A percentile compares a stretch with the other conserved stretches of the same genome.
These are phyloP conservation scores for Capreolus pygargus DNA, from an alignment of 2,113 vertebrate species.

Conservation along the genomic window DNA sequence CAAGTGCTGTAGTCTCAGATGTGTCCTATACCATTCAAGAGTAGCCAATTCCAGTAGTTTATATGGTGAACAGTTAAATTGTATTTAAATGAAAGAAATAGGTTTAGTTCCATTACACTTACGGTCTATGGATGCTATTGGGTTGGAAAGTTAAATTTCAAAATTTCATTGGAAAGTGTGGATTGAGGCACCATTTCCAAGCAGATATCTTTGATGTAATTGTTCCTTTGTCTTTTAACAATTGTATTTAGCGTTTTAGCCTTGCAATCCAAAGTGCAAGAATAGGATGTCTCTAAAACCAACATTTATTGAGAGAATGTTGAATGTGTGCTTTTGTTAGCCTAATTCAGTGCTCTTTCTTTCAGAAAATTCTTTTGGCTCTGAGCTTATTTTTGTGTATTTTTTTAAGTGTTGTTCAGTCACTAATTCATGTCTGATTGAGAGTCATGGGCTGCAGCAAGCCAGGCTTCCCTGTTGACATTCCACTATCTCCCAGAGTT, in stretches of 20 bases:
- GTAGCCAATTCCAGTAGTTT: neutral
- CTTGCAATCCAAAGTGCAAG: neutral
- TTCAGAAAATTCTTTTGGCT: neutral
- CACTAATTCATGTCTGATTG: neutral
- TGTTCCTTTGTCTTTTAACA: neutral
- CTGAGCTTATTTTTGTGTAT: neutral
- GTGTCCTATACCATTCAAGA: neutral
- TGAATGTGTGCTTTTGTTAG: neutral
- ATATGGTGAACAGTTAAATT: neutral
- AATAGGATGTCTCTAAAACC: neutral
- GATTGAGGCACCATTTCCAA: neutral
- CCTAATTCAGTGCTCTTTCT: neutral
- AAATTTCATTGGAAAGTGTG: neutral
- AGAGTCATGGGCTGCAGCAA: neutral
- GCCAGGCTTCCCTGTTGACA: neutral
- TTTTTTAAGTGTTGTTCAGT: neutral
- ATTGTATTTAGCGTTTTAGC: neutral
- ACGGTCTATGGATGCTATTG: neutral
- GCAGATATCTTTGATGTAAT: neutral
- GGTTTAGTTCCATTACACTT: neutral
- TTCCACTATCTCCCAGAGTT: neutral
- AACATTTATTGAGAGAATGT: neutral
- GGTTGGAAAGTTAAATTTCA: conserved; percentile 6
- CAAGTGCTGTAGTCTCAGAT: neutral
- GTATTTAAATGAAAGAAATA: conserved; percentile 2